Evolutionary conservation across 2,113 vertebrate species (phyloP), one percentile per base, ranked within the genome.

Genomic region (Pitta sordida): DNA sequence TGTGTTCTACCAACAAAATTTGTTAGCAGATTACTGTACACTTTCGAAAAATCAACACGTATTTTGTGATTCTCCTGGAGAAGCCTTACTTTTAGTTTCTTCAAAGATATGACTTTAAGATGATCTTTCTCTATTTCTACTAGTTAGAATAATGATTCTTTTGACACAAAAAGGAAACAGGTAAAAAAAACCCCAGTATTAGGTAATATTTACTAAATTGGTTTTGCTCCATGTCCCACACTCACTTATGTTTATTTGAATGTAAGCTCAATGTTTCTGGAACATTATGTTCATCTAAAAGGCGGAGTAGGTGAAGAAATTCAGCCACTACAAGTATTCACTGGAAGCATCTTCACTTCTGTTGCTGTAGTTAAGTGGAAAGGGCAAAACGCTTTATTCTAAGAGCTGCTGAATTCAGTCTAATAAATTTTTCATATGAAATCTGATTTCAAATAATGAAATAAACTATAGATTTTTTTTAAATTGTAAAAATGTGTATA

Each of bases 171-270:
- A 69, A 75, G 19, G 9, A 56, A 64, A 9, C 3, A 46, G 23
- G 11, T 41, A 7, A 69, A 43, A 46, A 43, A 30, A 3, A 0
- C 4, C 34, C 2, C 7, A n/a, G 2, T 32, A 64, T 24, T 68
- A n/a, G 13, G 12, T 37, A 68, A 23, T 36, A 69, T 37, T 83
- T 36, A 36, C 22, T 29, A 32, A 63, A 36, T 27, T 56, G 10
- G 4, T 70, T 56, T 60, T 63, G 9, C 18, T 69, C 13, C 2
- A 21, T 1, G 0, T 83, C 22, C 15, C 16, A 88, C 7, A 64
- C 58, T 82, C 16, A 22, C 5, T 58, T 46, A 30, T 30, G 24
- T 23, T 73, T 65, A 69, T 65, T 62, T 70, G 19, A 80, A 70
- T 46, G 14, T 51, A 67, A 16, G 0, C 27, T 68, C 36, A n/a